Evolutionary conservation across 1,140 invertebrate genomes (phyloP).

Genomic region (Hermetia illucens): DNA sequence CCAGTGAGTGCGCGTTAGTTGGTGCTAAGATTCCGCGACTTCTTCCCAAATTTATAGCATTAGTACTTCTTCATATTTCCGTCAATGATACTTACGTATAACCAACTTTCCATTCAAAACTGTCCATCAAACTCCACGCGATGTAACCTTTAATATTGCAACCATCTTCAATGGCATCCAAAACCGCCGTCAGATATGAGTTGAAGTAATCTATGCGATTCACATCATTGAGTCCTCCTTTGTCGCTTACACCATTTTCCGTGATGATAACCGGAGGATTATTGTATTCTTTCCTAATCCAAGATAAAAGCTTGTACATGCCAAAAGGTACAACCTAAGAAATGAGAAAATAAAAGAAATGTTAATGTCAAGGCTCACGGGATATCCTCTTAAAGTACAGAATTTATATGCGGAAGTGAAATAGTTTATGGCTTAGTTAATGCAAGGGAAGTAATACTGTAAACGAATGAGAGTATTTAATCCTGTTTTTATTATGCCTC

Average conservation of each 20-base stretch:
- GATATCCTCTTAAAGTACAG: too few relatives aligned
- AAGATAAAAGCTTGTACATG: slow-evolving; percentile 48
- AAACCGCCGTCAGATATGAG: slow-evolving; percentile 45
- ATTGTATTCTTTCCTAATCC: slow-evolving; percentile 51
- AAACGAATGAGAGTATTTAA: too few relatives aligned
- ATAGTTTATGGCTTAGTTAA: too few relatives aligned
- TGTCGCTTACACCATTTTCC: slow-evolving; percentile 49
- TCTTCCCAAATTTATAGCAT: too few relatives aligned
- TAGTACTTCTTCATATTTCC: too few relatives aligned
- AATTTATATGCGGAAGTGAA: too few relatives aligned
- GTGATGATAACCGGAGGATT: slow-evolving; percentile 53
- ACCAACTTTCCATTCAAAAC: slow-evolving; percentile 58
- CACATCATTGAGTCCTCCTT: slow-evolving; percentile 33
- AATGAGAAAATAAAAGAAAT: slow-evolving; percentile 1
- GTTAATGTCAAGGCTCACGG: too few relatives aligned
- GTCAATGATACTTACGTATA: slow-evolving; percentile 38
- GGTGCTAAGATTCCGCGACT: too few relatives aligned
- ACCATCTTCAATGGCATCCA: slow-evolving; percentile 48
- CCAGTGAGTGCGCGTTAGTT: too few relatives aligned
- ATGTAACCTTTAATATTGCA: slow-evolving; percentile 56
- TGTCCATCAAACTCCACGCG: slow-evolving; percentile 63
- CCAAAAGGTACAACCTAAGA: slow-evolving; percentile 48
- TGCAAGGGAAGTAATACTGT: too few relatives aligned
- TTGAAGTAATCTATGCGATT: slow-evolving; percentile 40
- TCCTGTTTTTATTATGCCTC: too few relatives aligned